These are phyloP conservation scores for Rutpela maculata DNA, from an alignment of 2,888 invertebrate genomes.

Conservation along the genomic window DNA sequence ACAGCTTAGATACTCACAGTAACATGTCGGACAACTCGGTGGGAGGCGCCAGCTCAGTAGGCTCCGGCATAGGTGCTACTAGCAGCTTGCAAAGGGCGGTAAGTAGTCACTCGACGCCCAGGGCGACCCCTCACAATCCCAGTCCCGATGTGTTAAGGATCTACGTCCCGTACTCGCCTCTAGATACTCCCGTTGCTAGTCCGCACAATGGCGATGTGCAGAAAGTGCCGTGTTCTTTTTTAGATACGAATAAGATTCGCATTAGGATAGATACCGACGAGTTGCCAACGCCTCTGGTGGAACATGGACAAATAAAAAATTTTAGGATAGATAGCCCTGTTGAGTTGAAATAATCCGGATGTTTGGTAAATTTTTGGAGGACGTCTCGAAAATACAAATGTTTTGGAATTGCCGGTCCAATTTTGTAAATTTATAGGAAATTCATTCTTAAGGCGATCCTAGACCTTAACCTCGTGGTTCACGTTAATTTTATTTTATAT, in stretches of 20 bases:
- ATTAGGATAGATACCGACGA: slow-evolving; percentile 84
- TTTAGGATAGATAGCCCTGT: slow-evolving; percentile 71
- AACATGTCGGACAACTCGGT: slow-evolving; percentile 85
- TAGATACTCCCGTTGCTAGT: slow-evolving; percentile 75
- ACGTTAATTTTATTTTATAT: background rate
- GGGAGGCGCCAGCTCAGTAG: slow-evolving; percentile 75
- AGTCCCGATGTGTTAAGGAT: slow-evolving; percentile 86
- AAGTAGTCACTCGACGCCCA: slow-evolving; percentile 80
- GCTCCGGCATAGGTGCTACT: slow-evolving; percentile 72
- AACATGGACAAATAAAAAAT: slow-evolving; percentile 76
- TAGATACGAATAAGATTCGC: slow-evolving; percentile 83
- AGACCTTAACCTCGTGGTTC: background rate
- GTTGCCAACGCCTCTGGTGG: slow-evolving; percentile 80
- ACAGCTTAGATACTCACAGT: slow-evolving; percentile 86
- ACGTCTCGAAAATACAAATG: background rate
- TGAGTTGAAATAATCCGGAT: slow-evolving; percentile 65
- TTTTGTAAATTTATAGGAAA: background rate
- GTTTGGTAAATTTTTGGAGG: background rate
- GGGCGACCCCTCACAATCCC: slow-evolving; percentile 81
- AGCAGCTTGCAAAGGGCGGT: slow-evolving; percentile 75
- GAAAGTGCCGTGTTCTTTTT: slow-evolving; percentile 75
- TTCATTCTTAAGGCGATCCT: background rate
- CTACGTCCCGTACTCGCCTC: slow-evolving; percentile 85
- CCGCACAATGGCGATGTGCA: slow-evolving; percentile 74
- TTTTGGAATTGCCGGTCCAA: background rate